A percentile compares a stretch with the other conserved stretches of the same genome.
phyloP scores from a whole-genome alignment of 2,797 vertebrate genomes.

The Artibeus lituratus region DNA sequence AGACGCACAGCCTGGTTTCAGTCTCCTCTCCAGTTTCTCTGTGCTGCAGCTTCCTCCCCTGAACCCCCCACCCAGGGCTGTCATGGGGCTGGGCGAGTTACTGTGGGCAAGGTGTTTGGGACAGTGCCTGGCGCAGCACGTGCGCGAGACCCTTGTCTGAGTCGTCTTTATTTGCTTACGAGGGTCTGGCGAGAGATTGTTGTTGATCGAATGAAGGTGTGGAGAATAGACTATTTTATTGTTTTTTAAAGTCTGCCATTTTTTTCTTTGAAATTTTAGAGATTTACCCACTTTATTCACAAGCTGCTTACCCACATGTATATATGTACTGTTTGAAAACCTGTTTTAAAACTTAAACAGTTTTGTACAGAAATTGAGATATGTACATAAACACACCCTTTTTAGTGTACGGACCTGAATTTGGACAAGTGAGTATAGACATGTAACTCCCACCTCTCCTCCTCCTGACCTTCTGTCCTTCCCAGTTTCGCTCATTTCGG shows the following conservation, averaged over 20 bases:
- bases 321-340: neutral
- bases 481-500: neutral
- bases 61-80: fast-evolving
- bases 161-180: neutral
- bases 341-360: neutral
- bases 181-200: neutral
- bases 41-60: neutral
- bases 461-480: neutral
- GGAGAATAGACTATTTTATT: neutral
- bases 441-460: fast-evolving
- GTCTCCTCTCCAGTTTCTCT: neutral
- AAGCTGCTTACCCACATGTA: neutral
- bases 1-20: neutral
- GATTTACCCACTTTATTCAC: neutral
- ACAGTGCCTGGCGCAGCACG: fast-evolving
- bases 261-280: neutral
- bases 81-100: neutral
- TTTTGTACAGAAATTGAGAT: neutral
- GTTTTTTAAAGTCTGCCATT: neutral
- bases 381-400: neutral
- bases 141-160: neutral
- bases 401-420: neutral
- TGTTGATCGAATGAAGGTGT: neutral
- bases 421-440: fast-evolving
- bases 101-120: neutral